Evolutionary conservation across 2,888 invertebrate species (phyloP).

Genomic region (Ichneumon xanthorius): DNA sequence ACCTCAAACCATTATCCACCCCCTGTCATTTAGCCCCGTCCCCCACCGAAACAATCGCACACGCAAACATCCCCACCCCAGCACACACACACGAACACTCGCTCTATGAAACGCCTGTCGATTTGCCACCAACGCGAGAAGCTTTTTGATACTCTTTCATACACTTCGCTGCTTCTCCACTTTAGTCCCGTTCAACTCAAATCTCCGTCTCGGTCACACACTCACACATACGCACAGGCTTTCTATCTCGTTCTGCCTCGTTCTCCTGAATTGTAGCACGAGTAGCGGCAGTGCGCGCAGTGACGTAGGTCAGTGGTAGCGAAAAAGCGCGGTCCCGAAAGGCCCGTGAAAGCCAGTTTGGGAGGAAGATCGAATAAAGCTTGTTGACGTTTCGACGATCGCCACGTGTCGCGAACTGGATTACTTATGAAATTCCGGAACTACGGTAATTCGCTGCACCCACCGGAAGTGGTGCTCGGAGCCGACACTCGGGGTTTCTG

Average conservation of each 20-base stretch:
- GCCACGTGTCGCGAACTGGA: constrained; percentile 26
- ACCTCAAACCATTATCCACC: constrained; percentile 49
- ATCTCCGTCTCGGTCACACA: background rate
- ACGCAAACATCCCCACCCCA: constrained; percentile 2
- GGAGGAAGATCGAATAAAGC: background rate
- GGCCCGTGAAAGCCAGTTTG: constrained; percentile 24
- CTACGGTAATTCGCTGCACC: background rate
- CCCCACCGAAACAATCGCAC: constrained; percentile 3
- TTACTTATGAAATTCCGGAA: background rate
- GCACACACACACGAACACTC: background rate
- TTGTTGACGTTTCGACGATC: background rate
- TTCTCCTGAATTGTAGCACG: constrained; percentile 46
- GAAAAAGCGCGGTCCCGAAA: constrained; percentile 38
- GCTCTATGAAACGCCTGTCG: background rate
- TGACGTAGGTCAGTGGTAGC: constrained; percentile 78
- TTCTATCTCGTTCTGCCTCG: background rate
- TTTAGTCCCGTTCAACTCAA: constrained; percentile 26
- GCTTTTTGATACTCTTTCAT: constrained; percentile 17
- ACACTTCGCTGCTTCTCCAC: constrained; percentile 25
- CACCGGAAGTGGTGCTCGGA: background rate
- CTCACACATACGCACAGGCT: background rate
- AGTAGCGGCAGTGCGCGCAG: constrained; percentile 69
- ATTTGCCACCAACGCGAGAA: constrained; percentile 11
- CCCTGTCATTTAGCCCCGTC: background rate
- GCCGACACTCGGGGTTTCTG: background rate